These are phyloP conservation scores for Gonioctena quinquepunctata DNA, from an alignment of 1,140 invertebrate species.

Conservation along the genomic window DNA sequence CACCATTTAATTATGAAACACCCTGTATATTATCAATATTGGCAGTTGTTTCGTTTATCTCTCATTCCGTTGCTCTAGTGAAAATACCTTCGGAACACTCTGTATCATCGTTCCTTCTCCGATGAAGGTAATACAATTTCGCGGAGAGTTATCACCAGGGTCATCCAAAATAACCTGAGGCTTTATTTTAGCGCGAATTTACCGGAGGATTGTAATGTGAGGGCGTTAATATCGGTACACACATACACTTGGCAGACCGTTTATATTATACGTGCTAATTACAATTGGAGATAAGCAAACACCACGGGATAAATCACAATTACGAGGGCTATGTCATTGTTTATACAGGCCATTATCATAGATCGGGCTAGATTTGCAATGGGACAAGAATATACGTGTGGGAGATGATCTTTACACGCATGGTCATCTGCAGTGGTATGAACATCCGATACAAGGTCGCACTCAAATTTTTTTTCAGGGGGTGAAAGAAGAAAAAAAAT, in stretches of 20 bases:
- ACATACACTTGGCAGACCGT: conserved; percentile 28
- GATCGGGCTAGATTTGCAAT: neutral
- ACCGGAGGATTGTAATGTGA: conserved; percentile 13
- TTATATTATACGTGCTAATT: conserved; percentile 39
- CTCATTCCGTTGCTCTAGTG: too few species aligned
- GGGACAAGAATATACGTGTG: neutral
- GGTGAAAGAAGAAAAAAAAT: too few species aligned
- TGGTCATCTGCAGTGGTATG: too few species aligned
- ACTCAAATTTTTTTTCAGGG: too few species aligned
- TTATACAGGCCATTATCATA: conserved; percentile 20
- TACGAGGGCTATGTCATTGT: conserved; percentile 20
- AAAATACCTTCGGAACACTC: neutral
- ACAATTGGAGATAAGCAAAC: conserved; percentile 38
- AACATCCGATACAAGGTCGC: too few species aligned
- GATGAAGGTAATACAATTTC: conserved; percentile 7
- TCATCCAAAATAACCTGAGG: conserved; percentile 10
- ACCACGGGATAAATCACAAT: conserved; percentile 31
- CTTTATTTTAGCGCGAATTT: conserved; percentile 11
- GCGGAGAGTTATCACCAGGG: neutral
- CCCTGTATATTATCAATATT: too few species aligned
- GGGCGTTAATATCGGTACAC: conserved; percentile 26
- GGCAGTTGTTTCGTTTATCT: too few species aligned
- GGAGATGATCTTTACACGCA: neutral
- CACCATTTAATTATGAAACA: too few species aligned
- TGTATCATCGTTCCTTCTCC: neutral